These are phyloP conservation scores for Mesocricetus auratus DNA, from an alignment of 2,113 vertebrate genomes.

Conservation along the genomic window DNA sequence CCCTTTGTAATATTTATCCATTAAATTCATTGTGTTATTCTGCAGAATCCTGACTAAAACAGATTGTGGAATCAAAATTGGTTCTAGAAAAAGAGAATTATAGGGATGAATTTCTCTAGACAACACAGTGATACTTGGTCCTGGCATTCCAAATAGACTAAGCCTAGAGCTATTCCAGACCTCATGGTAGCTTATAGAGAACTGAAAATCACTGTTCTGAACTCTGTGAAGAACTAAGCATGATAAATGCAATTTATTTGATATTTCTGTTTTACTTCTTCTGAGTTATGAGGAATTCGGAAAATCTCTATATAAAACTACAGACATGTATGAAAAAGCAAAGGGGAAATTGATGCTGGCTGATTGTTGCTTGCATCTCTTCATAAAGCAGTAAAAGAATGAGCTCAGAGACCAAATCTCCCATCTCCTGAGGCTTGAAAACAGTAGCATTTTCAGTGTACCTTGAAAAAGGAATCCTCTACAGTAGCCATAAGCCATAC, in stretches of 20 bases:
- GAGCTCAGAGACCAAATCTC: neutral
- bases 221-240: neutral
- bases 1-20: neutral
- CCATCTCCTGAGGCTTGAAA: neutral
- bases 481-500: neutral
- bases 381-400: neutral
- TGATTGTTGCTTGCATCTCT: neutral
- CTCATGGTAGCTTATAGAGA: neutral
- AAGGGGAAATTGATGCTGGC: too few species aligned
- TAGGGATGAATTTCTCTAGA: neutral
- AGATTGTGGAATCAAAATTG: neutral
- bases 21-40: neutral
- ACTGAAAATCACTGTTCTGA: neutral
- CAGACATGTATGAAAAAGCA: neutral
- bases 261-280: neutral
- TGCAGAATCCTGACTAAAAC: neutral
- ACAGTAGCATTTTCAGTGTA: neutral
- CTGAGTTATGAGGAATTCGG: neutral
- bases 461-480: neutral
- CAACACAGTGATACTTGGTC: neutral
- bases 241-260: neutral
- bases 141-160: neutral
- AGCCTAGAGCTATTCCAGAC: neutral
- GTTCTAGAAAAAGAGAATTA: neutral
- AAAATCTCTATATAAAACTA: neutral